phyloP scores from a whole-genome alignment of 1,140 invertebrate species.

The Formica exsecta region DNA sequence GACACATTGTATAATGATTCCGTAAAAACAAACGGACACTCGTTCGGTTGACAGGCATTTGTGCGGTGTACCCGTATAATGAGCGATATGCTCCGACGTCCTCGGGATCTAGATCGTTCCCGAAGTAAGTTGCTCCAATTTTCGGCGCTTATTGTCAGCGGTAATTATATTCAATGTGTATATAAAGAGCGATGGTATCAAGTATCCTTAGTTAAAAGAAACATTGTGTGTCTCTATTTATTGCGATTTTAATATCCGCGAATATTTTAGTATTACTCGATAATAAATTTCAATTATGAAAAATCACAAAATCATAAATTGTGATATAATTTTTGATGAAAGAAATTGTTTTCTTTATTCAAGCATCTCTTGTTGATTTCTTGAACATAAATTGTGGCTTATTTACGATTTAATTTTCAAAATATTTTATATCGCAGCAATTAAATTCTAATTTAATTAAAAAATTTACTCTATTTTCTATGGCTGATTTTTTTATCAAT shows the following conservation, averaged over 20 bases:
- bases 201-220: background rate
- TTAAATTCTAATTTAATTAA: no score
- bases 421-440: background rate
- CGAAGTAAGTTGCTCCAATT: conserved; percentile 16
- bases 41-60: background rate
- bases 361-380: background rate
- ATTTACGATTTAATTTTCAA: conserved; percentile 7
- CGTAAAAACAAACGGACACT: background rate
- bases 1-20: conserved; percentile 30
- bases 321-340: background rate
- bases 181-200: background rate
- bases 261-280: no score
- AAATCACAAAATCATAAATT: background rate
- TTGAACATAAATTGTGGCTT: background rate
- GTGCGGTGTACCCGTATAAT: conserved; percentile 1
- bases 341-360: background rate
- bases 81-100: background rate
- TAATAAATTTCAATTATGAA: no score
- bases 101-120: conserved; percentile 27
- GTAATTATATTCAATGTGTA: background rate
- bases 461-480: no score
- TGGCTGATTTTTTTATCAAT: background rate
- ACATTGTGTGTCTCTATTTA: background rate
- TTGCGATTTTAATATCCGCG: background rate
- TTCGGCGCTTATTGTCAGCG: background rate